These are phyloP conservation scores for Hylomyscus alleni DNA, from an alignment of 2,797 vertebrate genomes.

Conservation along the genomic window DNA sequence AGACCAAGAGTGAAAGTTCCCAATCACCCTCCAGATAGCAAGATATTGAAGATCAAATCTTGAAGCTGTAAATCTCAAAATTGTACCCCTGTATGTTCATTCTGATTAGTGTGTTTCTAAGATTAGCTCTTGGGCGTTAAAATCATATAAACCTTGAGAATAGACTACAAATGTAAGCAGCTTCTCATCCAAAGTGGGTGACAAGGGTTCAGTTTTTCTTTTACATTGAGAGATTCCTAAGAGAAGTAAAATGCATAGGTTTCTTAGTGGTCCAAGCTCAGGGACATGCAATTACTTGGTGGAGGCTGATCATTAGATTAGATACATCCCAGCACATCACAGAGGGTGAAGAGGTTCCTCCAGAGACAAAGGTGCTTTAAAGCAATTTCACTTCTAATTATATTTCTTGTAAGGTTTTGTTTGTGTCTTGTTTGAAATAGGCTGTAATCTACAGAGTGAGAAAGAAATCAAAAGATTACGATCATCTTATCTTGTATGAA, in stretches of 20 bases:
- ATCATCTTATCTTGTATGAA: constrained; percentile 78
- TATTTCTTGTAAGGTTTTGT: constrained; percentile 82
- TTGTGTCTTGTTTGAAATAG: constrained; percentile 82
- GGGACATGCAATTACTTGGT: constrained; percentile 83
- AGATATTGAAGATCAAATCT: not conserved
- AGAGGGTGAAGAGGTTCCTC: constrained; percentile 77
- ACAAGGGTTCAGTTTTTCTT: not conserved
- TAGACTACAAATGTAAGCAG: constrained; percentile 32
- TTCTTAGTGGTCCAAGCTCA: constrained; percentile 70
- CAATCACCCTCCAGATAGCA: not conserved
- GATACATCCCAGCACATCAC: constrained; percentile 77
- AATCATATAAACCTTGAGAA: not conserved
- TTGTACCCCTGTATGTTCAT: not conserved
- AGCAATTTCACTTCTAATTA: constrained; percentile 86
- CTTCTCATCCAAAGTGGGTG: not conserved
- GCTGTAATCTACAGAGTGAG: constrained; percentile 66
- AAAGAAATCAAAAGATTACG: constrained; percentile 80
- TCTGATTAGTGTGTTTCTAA: constrained; percentile 55
- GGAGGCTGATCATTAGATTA: constrained; percentile 84
- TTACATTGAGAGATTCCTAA: constrained; percentile 78
- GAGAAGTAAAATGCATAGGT: constrained; percentile 60
- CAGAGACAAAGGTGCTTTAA: constrained; percentile 79
- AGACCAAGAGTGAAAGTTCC: not conserved
- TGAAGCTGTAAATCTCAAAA: constrained; percentile 40
- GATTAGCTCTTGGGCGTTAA: not conserved